A percentile compares a stretch with the other conserved stretches of the same genome.
Evolutionary conservation across 2,888 invertebrate species (phyloP).

Genomic region (Trichopoda pennipes): DNA sequence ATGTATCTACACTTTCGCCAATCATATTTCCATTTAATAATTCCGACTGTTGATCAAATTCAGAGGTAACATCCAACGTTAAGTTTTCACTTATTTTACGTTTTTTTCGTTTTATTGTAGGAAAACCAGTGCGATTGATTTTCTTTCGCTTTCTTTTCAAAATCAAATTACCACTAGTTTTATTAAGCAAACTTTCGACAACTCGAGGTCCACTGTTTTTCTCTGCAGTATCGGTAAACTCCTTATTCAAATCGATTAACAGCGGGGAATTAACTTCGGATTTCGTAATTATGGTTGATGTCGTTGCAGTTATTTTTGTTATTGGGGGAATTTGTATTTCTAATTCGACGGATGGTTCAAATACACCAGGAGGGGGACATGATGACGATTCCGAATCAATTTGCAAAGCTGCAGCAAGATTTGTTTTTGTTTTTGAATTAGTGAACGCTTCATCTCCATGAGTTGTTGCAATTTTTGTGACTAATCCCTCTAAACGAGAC

Average conservation of each 20-base stretch:
- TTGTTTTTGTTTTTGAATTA: slow-evolving; percentile 45
- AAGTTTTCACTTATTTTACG: slow-evolving; percentile 81
- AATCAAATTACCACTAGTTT: slow-evolving; percentile 77
- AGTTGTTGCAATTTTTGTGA: slow-evolving; percentile 83
- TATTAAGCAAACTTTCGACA: slow-evolving; percentile 79
- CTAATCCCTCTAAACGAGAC: slow-evolving; percentile 84
- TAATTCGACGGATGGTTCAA: slow-evolving; percentile 86
- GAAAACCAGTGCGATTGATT: slow-evolving; percentile 93
- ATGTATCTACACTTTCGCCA: not conserved
- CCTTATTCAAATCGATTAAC: slow-evolving; percentile 74
- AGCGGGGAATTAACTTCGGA: slow-evolving; percentile 81
- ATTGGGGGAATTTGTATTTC: slow-evolving; percentile 85
- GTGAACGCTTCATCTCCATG: slow-evolving; percentile 49
- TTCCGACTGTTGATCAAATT: slow-evolving; percentile 45
- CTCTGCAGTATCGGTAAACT: slow-evolving; percentile 66
- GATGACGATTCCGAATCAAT: slow-evolving; percentile 70
- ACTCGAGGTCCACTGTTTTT: slow-evolving; percentile 73
- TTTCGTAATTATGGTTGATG: slow-evolving; percentile 81
- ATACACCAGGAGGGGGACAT: slow-evolving; percentile 85
- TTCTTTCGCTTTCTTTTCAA: slow-evolving; percentile 86
- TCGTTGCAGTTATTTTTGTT: slow-evolving; percentile 82
- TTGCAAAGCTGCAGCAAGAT: slow-evolving; percentile 70
- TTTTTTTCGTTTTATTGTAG: slow-evolving; percentile 91
- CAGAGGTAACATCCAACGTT: slow-evolving; percentile 59
- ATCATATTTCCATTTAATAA: slow-evolving; percentile 22